These are phyloP conservation scores for Tapirus indicus DNA, from an alignment of 2,797 vertebrate species.

Conservation along the genomic window DNA sequence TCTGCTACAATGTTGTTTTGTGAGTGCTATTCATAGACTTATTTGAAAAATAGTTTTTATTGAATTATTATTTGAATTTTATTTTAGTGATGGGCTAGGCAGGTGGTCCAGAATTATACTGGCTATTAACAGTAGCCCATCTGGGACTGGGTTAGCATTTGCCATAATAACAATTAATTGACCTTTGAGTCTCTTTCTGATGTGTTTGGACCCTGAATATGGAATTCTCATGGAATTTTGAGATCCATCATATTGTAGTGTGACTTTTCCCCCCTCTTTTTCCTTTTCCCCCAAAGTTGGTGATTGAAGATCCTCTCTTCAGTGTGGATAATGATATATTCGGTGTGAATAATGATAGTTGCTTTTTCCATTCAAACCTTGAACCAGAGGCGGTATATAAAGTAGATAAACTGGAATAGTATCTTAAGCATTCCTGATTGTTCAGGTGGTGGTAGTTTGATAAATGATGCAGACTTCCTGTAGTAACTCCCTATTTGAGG, in stretches of 20 bases:
- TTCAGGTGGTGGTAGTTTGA: constrained; percentile 26
- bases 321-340: neutral
- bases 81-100: constrained; percentile 52
- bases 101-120: constrained; percentile 66
- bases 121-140: constrained; percentile 61
- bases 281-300: constrained; percentile 64
- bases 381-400: constrained; percentile 51
- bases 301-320: constrained; percentile 78
- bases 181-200: constrained; percentile 81
- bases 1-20: constrained; percentile 39
- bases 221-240: constrained; percentile 81
- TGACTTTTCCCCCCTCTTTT: constrained; percentile 59
- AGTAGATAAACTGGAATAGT: constrained; percentile 40
- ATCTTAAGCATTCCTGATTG: constrained; percentile 40
- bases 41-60: constrained; percentile 64
- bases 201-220: constrained; percentile 79
- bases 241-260: constrained; percentile 78
- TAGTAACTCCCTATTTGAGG: constrained; percentile 18
- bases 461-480: constrained; percentile 27
- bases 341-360: constrained; percentile 74
- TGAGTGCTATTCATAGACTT: constrained; percentile 46
- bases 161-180: constrained; percentile 74
- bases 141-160: constrained; percentile 63
- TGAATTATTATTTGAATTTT: constrained; percentile 61
- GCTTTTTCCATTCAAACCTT: constrained; percentile 63